phyloP scores from a whole-genome alignment of 2,797 vertebrate genomes.

The Lagocephalus sceleratus region DNA sequence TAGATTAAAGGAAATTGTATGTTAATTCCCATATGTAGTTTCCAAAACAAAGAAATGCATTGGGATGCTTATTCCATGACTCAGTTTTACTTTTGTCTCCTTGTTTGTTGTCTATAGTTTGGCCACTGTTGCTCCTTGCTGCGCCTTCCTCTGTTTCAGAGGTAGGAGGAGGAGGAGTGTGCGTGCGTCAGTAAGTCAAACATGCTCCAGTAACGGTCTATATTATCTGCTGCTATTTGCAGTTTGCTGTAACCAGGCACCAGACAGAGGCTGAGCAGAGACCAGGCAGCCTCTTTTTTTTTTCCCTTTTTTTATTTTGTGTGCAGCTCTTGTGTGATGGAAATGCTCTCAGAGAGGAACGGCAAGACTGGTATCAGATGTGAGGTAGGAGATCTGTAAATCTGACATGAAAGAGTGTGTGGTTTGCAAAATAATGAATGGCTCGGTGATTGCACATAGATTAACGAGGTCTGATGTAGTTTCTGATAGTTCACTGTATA shows the following conservation, averaged over 20 bases:
- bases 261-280: constrained; percentile 44
- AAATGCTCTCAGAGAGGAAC: constrained; percentile 28
- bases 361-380: constrained; percentile 23
- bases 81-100: neutral
- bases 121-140: constrained; percentile 29
- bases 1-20: too few relatives aligned
- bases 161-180: constrained; percentile 38
- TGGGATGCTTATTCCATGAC: too few relatives aligned
- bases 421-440: too few relatives aligned
- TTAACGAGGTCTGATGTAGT: too few relatives aligned
- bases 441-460: too few relatives aligned
- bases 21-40: too few relatives aligned
- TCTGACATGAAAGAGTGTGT: too few relatives aligned
- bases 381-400: constrained; percentile 45
- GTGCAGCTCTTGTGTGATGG: constrained; percentile 29
- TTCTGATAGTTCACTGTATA: too few relatives aligned
- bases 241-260: constrained; percentile 62
- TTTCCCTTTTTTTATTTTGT: neutral
- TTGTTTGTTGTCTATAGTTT: neutral
- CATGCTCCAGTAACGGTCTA: constrained; percentile 64
- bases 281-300: constrained; percentile 24
- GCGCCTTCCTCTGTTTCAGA: constrained; percentile 42
- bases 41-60: too few relatives aligned
- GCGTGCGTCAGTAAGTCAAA: constrained; percentile 69
- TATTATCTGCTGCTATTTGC: constrained; percentile 71